Conservation (phyloP, 2,888 invertebrate species). For the Mesoligia furuncula region DNA sequence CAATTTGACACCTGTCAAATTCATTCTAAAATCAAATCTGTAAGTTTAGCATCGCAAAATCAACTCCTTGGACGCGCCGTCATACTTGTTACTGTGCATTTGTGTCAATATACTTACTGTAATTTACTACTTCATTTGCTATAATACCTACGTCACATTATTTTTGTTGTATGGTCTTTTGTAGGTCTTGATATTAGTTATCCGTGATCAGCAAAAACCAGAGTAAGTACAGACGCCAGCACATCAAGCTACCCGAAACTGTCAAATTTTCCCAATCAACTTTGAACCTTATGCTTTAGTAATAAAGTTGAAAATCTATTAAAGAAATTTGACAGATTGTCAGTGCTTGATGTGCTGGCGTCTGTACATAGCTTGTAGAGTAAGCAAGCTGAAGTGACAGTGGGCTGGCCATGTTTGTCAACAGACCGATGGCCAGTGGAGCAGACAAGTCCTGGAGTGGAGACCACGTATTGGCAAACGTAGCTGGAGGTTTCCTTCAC, state of each 20-base stretch:
- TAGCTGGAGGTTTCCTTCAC: too few species aligned
- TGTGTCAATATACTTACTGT: background rate
- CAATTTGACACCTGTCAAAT: background rate
- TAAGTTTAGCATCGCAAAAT: background rate
- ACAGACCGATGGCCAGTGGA: background rate
- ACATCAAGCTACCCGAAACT: too few species aligned
- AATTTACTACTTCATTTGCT: background rate
- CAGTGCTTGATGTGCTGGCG: too few species aligned
- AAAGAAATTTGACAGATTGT: too few species aligned
- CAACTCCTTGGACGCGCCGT: background rate
- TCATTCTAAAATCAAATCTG: background rate
- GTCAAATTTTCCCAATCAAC: too few species aligned
- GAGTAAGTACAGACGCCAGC: too few species aligned
- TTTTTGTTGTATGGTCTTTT: background rate
- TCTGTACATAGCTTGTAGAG: too few species aligned
- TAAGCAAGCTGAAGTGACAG: too few species aligned
- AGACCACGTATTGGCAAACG: background rate
- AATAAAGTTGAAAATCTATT: too few species aligned
- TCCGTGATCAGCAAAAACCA: background rate
- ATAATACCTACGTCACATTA: background rate
- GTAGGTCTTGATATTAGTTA: background rate
- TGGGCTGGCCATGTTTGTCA: too few species aligned
- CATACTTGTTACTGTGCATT: background rate
- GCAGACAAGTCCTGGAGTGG: background rate
- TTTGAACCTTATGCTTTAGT: too few species aligned